Evolutionary conservation across 2,113 vertebrate genomes (phyloP).

Genomic region (Salvelinus alpinus): DNA sequence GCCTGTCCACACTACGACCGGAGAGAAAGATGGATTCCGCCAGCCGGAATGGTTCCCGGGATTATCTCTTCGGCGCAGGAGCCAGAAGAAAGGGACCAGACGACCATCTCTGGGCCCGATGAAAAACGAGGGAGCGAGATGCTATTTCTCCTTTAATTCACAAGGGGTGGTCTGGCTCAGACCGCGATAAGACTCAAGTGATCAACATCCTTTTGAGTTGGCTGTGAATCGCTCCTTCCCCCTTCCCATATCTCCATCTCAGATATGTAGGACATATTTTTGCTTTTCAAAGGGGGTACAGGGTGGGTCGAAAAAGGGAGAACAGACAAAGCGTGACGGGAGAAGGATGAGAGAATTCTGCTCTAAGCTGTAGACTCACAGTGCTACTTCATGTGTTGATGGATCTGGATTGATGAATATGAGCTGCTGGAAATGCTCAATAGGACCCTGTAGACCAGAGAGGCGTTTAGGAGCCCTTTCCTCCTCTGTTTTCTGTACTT

Average conservation of each 20-base stretch:
- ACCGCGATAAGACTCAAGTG: slow-evolving; percentile 75
- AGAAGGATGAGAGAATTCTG: slow-evolving; percentile 37
- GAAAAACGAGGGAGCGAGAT: slow-evolving; percentile 77
- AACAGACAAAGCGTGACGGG: slow-evolving; percentile 21
- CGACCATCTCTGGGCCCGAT: slow-evolving; percentile 63
- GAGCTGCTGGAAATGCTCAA: slow-evolving; percentile 26
- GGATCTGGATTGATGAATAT: slow-evolving; percentile 65
- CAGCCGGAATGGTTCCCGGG: slow-evolving; percentile 61
- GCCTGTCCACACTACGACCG: slow-evolving; percentile 48
- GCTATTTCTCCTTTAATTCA: slow-evolving; percentile 80
- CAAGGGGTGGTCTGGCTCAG: slow-evolving; percentile 74
- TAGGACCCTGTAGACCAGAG: slow-evolving; percentile 11
- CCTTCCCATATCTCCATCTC: slow-evolving; percentile 21
- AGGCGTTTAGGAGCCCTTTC: neutral
- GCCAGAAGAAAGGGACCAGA: slow-evolving; percentile 65
- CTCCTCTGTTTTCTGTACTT: neutral
- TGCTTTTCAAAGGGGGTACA: neutral
- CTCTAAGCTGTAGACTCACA: slow-evolving; percentile 34
- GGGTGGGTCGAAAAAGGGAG: neutral
- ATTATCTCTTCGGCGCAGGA: slow-evolving; percentile 78
- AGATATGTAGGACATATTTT: slow-evolving; percentile 50
- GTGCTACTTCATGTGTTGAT: slow-evolving; percentile 37
- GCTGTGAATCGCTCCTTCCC: slow-evolving; percentile 48
- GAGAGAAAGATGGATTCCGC: slow-evolving; percentile 74
- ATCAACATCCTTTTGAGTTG: slow-evolving; percentile 75